Conservation (phyloP, 2,888 invertebrate genomes). For the Sepioteuthis lessoniana region DNA sequence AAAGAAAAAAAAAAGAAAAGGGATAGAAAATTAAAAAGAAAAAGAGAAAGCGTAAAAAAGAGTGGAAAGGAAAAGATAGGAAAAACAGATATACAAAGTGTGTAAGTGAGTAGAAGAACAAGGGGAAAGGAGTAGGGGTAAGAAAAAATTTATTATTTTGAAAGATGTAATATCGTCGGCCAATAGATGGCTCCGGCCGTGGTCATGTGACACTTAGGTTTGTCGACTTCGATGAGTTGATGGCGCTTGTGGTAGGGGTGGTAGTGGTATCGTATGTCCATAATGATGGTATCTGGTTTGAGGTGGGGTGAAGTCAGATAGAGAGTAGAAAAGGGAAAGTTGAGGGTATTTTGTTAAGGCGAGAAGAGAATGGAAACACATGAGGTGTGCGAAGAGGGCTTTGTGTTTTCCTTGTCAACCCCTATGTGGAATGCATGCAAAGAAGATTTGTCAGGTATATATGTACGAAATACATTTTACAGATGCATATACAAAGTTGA, state of each 20-base stretch:
- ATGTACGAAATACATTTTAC: no score
- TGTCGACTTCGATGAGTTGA: not conserved
- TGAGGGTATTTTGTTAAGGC: not conserved
- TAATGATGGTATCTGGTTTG: not conserved
- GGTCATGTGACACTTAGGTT: conserved; percentile 33
- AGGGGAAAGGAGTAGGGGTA: not conserved
- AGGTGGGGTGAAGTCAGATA: no score
- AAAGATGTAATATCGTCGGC: conserved; percentile 33
- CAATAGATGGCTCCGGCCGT: conserved; percentile 14
- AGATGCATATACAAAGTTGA: no score
- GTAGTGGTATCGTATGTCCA: conserved; percentile 23
- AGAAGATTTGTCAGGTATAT: no score
- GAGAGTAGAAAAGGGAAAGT: not conserved
- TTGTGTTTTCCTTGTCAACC: not conserved
- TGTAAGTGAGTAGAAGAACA: not conserved
- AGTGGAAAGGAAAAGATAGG: no score
- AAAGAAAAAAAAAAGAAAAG: not conserved
- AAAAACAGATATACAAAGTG: not conserved
- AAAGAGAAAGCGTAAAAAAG: no score
- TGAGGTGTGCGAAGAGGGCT: not conserved
- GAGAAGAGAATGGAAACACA: not conserved
- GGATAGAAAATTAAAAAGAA: no score
- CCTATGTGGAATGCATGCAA: not conserved
- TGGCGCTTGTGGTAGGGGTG: not conserved
- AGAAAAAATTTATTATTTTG: not conserved